Conservation (phyloP, 1,140 invertebrate species). For the Phymorhynchus buccinoides region DNA sequence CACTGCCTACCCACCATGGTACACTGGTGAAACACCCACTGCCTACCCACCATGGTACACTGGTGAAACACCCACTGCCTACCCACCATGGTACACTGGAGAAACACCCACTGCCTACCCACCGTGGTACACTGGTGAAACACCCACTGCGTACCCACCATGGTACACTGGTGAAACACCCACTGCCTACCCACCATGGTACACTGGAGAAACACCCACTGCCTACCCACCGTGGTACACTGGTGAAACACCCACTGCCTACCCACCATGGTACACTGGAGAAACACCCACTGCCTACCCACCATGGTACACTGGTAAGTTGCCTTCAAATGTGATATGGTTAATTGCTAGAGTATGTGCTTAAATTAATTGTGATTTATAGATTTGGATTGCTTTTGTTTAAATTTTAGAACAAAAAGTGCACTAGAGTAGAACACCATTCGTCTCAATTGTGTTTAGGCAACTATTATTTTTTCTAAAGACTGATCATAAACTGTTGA, state of each 20-base stretch:
- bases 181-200: slow-evolving; percentile 8
- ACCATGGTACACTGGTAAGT: slow-evolving; percentile 1
- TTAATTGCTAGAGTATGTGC: too few relatives aligned
- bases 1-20: slow-evolving; percentile 15
- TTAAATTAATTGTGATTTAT: too few relatives aligned
- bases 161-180: not conserved
- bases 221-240: not conserved
- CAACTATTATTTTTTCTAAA: too few relatives aligned
- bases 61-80: slow-evolving; percentile 34
- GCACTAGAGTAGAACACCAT: too few relatives aligned
- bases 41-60: not conserved
- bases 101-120: too few relatives aligned
- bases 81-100: slow-evolving; percentile 29
- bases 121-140: slow-evolving; percentile 14
- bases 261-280: not conserved
- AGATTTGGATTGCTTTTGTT: too few relatives aligned
- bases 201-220: slow-evolving; percentile 7
- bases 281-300: not conserved
- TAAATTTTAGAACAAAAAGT: too few relatives aligned
- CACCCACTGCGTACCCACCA: not conserved
- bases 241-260: not conserved
- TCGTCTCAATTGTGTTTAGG: too few relatives aligned
- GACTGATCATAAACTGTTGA: too few relatives aligned
- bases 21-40: slow-evolving; percentile 37
- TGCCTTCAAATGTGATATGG: too few relatives aligned